phyloP scores from a whole-genome alignment of 2,888 invertebrate genomes.

The Orthosia cruda region DNA sequence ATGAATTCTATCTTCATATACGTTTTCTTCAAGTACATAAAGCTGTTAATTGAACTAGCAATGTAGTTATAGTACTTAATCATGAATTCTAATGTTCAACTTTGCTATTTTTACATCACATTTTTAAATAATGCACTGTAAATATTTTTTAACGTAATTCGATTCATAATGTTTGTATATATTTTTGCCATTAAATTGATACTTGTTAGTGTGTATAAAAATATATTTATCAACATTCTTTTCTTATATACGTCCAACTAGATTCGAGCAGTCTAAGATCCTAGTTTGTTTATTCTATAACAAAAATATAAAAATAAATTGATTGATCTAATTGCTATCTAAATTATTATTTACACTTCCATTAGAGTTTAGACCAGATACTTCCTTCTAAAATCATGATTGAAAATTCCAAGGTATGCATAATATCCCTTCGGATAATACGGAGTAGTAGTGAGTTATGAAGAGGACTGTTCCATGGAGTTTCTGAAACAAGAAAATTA shows the following conservation, averaged over 20 bases:
- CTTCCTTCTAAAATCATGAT: constrained; percentile 55
- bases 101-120: constrained; percentile 38
- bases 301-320: constrained; percentile 47
- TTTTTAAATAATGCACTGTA: constrained; percentile 43
- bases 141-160: constrained; percentile 42
- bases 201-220: constrained; percentile 54
- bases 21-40: constrained; percentile 52
- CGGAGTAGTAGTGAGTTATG: constrained; percentile 98
- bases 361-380: background rate
- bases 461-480: constrained; percentile 94
- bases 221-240: constrained; percentile 57
- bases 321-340: constrained; percentile 48
- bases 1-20: constrained; percentile 66
- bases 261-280: constrained; percentile 47
- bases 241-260: constrained; percentile 24
- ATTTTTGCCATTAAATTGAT: constrained; percentile 54
- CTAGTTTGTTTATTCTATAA: constrained; percentile 19
- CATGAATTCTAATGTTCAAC: constrained; percentile 39
- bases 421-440: constrained; percentile 97
- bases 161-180: constrained; percentile 57
- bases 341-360: constrained; percentile 52
- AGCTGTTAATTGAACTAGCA: constrained; percentile 47
- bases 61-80: constrained; percentile 37
- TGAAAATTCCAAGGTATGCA: constrained; percentile 99
- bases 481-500: constrained; percentile 81